These are phyloP conservation scores for Erithacus rubecula DNA, from an alignment of 2,797 vertebrate genomes.

Conservation along the genomic window DNA sequence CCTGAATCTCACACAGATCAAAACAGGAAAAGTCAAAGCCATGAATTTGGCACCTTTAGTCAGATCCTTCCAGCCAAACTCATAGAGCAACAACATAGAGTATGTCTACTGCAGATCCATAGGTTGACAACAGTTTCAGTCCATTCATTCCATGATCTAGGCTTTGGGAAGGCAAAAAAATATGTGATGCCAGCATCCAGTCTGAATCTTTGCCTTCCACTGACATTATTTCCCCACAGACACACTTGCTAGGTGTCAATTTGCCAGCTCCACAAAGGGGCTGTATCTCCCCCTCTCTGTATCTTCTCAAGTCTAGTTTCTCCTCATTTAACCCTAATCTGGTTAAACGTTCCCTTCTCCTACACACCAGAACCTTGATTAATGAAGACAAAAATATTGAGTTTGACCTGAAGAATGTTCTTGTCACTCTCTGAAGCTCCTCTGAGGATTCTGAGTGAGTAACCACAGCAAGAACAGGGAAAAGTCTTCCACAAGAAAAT, in stretches of 20 bases:
- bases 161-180: not conserved
- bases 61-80: not conserved
- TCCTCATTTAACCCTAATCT: not conserved
- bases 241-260: rapidly evolving
- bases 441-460: not conserved
- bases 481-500: not conserved
- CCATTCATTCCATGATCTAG: not conserved
- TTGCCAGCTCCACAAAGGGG: not conserved
- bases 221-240: not conserved
- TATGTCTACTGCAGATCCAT: not conserved
- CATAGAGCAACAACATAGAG: rapidly evolving
- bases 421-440: not conserved
- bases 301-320: not conserved
- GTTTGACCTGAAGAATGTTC: not conserved
- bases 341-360: not conserved
- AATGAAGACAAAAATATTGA: not conserved
- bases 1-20: not conserved
- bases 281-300: not conserved
- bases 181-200: not conserved
- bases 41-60: not conserved
- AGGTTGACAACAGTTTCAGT: not conserved
- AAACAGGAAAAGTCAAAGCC: not conserved
- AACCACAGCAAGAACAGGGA: not conserved
- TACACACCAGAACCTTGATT: not conserved
- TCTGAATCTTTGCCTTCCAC: not conserved